phyloP scores from a whole-genome alignment of 2,888 invertebrate genomes.

The Mythimna pallens region DNA sequence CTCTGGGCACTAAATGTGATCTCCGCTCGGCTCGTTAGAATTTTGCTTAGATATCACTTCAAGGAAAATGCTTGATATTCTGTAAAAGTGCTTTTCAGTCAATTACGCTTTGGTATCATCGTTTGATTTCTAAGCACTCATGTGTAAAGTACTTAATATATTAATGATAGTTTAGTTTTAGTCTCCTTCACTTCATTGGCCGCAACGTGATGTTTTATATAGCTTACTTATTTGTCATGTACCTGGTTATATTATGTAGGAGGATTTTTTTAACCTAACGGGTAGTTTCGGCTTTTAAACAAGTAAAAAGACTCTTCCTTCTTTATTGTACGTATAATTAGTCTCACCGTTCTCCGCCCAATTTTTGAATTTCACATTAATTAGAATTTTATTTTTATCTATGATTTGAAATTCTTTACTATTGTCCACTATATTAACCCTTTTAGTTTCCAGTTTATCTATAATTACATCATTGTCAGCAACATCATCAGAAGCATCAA shows the following conservation, averaged over 20 bases:
- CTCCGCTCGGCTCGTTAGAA: slow-evolving; percentile 60
- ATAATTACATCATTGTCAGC: neutral
- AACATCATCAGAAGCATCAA: neutral
- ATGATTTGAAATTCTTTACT: neutral
- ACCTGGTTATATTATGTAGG: too few relatives aligned
- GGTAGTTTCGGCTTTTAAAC: too few relatives aligned
- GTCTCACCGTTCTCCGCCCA: too few relatives aligned
- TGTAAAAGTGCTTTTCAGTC: slow-evolving; percentile 23
- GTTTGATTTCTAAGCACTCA: neutral
- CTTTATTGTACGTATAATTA: too few relatives aligned
- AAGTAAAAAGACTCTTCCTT: too few relatives aligned
- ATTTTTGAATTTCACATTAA: too few relatives aligned
- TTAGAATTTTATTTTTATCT: neutral
- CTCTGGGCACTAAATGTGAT: slow-evolving; percentile 76
- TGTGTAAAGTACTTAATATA: too few relatives aligned
- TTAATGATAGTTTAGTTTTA: neutral
- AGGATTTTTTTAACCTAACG: too few relatives aligned
- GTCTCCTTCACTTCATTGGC: neutral
- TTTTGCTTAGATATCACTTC: slow-evolving; percentile 61
- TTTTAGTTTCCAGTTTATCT: neutral
- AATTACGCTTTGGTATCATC: slow-evolving; percentile 17
- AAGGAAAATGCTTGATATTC: slow-evolving; percentile 31
- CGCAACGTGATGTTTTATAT: too few relatives aligned
- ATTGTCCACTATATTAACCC: neutral
- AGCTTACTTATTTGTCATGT: too few relatives aligned